These are phyloP conservation scores for Ostrea denselamellosa DNA, from an alignment of 1,140 invertebrate species.

Conservation along the genomic window DNA sequence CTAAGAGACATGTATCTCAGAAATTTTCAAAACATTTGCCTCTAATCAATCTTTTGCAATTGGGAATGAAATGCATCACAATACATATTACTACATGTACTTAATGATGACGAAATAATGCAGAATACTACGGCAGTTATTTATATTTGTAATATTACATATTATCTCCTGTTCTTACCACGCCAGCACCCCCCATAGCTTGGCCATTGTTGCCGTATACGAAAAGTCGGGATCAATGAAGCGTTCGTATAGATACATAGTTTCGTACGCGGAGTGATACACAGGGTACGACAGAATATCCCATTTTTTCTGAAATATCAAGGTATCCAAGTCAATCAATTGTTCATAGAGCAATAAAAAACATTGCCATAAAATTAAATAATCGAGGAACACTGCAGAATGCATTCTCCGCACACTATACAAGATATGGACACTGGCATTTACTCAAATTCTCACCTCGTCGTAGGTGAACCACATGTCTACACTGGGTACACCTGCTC, in stretches of 20 bases:
- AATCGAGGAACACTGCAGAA: too few species aligned
- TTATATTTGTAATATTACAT: too few species aligned
- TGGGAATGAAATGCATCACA: too few species aligned
- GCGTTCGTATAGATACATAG: slow-evolving; percentile 72
- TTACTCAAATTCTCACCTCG: slow-evolving; percentile 48
- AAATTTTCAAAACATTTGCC: too few species aligned
- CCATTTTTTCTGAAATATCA: slow-evolving; percentile 57
- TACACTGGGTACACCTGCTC: slow-evolving; percentile 75
- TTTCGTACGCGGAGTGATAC: slow-evolving; percentile 79
- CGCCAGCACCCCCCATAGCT: slow-evolving; percentile 53
- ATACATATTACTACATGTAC: too few species aligned
- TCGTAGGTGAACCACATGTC: slow-evolving; percentile 75
- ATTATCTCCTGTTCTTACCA: slow-evolving; percentile 48
- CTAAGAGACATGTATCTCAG: too few species aligned
- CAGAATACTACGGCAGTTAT: too few species aligned
- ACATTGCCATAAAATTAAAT: too few species aligned
- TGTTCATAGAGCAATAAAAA: neutral
- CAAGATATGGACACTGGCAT: too few species aligned
- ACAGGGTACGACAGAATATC: slow-evolving; percentile 74
- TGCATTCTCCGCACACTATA: too few species aligned
- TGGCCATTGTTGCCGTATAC: slow-evolving; percentile 53
- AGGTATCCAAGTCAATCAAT: neutral
- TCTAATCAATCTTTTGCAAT: too few species aligned
- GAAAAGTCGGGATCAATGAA: slow-evolving; percentile 74
- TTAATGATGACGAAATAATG: too few species aligned